These are phyloP conservation scores for Cercocebus atys DNA, from an alignment of 2,113 vertebrate genomes.

Conservation along the genomic window DNA sequence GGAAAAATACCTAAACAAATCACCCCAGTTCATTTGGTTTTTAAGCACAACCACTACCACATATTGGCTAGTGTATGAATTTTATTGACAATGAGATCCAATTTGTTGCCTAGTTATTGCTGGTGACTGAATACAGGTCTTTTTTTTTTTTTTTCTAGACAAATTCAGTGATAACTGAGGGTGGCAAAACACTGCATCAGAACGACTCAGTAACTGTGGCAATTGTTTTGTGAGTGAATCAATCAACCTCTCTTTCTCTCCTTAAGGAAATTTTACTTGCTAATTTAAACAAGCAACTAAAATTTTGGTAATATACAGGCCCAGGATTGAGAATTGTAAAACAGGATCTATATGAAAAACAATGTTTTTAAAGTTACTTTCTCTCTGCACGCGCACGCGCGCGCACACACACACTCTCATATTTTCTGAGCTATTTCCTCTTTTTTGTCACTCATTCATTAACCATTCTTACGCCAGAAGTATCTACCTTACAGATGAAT, in stretches of 20 bases:
- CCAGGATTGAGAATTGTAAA: not conserved
- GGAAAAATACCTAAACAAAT: not conserved
- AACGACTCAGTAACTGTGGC: not conserved
- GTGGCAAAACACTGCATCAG: not conserved
- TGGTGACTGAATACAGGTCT: not conserved
- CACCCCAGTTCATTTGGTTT: not conserved
- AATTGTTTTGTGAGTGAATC: not conserved
- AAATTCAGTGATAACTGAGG: not conserved
- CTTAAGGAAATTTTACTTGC: not conserved
- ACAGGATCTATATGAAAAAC: not conserved
- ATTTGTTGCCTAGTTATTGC: not conserved
- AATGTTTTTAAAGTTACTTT: not conserved
- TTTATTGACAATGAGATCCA: not conserved
- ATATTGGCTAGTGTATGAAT: not conserved
- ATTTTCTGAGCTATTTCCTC: not conserved
- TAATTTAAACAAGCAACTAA: not conserved
- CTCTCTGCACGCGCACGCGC: no score
- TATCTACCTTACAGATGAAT: not conserved
- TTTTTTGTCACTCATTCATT: not conserved
- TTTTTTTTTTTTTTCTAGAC: not conserved
- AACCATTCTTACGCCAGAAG: not conserved
- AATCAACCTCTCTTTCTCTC: not conserved
- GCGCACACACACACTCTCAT: not conserved
- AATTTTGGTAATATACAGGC: not conserved
- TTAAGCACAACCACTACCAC: not conserved